Base-by-base conservation (phyloP, 2,113 vertebrate species). In the Pituophis catenifer region DNA sequence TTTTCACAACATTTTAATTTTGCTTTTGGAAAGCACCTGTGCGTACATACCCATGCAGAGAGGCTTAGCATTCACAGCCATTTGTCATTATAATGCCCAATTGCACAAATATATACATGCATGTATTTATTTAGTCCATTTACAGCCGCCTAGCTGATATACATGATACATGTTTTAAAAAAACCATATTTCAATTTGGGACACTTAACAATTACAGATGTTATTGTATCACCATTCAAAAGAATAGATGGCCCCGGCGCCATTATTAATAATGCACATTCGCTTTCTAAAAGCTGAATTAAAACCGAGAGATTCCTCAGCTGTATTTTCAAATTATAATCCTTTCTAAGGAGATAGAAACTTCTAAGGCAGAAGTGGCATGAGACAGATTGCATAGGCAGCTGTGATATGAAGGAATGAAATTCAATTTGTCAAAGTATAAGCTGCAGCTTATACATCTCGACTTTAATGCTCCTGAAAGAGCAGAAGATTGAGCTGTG, bases 401-500 rank as follows among this genome's bases (percentile, higher is more conserved):
- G 92, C 94, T 92, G 94, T 86, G 96, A 96, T 96, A 96, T 95
- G 96, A 93, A 96, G 89, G 92, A 95, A 91, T 93, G 93, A 95
- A 96, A 95, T 95, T 94, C 88, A 89, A 95, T 48, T 95, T 91
- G 57, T 94, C 93, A 86, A 93, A 93, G 91, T 94, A 92, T 1
- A 38, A 93, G 81, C 89, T 90, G 89, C n/a, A 29, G 26, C 48
- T 52, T 86, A 90, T 93, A 62, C 59, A 58, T 91, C 19, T 52
- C 29, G 12, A 89, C n/a, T 62, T 65, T 93, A 90, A 90, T 54
- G n/a, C 23, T 90, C 12, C 24, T 62, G 29, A 38, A 90, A 93
- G 55, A 90, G 29, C n/a, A 86, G 57, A 55, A 86, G 29, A 5
- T 86, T 92, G 59, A 92, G 87, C 54, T 48, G 33, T 52, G 33